phyloP scores from a whole-genome alignment of 2,797 vertebrate species.

The Arremon aurantiirostris region DNA sequence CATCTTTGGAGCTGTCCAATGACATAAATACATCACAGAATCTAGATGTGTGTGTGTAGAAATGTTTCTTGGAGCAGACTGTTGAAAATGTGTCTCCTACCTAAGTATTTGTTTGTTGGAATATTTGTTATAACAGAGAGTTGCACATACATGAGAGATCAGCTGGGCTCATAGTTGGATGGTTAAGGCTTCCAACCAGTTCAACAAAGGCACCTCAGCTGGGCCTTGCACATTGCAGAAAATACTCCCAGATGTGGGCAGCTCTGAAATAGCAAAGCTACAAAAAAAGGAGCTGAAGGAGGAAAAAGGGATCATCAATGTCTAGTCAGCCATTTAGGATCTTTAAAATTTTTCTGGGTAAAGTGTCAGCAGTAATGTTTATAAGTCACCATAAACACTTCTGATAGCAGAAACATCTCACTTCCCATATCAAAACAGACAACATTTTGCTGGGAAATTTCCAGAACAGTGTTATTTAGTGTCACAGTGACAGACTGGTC shows the following conservation, averaged over 20 bases:
- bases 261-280: not conserved
- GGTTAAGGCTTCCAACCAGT: not conserved
- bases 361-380: not conserved
- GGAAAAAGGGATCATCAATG: not conserved
- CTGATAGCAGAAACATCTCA: not conserved
- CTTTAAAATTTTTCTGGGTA: not conserved
- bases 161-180: not conserved
- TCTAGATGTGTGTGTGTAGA: not conserved
- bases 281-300: not conserved
- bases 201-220: not conserved
- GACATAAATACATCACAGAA: not conserved
- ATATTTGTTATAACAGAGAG: not conserved
- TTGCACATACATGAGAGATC: not conserved
- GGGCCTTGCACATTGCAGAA: not conserved
- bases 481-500: not conserved
- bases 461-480: not conserved
- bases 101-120: not conserved
- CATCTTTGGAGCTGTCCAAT: not conserved
- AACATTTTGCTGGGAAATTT: not conserved
- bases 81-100: not conserved
- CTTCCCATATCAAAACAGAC: not conserved
- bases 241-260: not conserved
- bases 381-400: not conserved
- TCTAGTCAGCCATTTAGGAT: not conserved
- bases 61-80: not conserved